Evolutionary conservation across 2,888 invertebrate genomes (phyloP).

Genomic region (Rhyacophila evoluta): DNA sequence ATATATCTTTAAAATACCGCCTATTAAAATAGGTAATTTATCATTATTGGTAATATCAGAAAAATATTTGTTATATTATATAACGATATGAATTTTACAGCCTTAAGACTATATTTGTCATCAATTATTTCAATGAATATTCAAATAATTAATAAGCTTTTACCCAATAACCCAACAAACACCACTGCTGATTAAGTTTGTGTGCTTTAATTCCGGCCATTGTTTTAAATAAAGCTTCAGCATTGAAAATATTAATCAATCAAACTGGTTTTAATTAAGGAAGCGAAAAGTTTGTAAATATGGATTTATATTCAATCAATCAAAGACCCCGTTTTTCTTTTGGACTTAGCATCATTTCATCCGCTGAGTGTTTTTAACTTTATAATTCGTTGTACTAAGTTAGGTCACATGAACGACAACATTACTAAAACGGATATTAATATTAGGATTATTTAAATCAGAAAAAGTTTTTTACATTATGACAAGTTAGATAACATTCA

Average conservation of each 20-base stretch:
- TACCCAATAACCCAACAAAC: neutral
- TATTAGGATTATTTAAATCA: no score
- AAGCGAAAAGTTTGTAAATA: neutral
- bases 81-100: no score
- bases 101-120: no score
- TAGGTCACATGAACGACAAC: no score
- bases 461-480: no score
- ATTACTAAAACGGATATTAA: no score
- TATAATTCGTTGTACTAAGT: no score
- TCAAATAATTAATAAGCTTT: neutral
- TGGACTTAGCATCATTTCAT: neutral
- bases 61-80: no score
- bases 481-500: no score
- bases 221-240: neutral
- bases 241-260: slow-evolving; percentile 11
- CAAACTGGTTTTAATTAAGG: slow-evolving; percentile 19
- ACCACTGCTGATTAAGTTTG: neutral
- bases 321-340: slow-evolving; percentile 9
- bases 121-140: neutral
- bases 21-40: no score
- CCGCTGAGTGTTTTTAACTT: neutral
- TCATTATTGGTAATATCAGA: no score
- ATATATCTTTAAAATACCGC: no score
- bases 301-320: slow-evolving; percentile 22
- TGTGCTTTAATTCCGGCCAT: neutral